A percentile compares a stretch with the other conserved stretches of the same genome.
phyloP scores from a whole-genome alignment of 2,888 invertebrate species.

The Entomobrya multifasciata region DNA sequence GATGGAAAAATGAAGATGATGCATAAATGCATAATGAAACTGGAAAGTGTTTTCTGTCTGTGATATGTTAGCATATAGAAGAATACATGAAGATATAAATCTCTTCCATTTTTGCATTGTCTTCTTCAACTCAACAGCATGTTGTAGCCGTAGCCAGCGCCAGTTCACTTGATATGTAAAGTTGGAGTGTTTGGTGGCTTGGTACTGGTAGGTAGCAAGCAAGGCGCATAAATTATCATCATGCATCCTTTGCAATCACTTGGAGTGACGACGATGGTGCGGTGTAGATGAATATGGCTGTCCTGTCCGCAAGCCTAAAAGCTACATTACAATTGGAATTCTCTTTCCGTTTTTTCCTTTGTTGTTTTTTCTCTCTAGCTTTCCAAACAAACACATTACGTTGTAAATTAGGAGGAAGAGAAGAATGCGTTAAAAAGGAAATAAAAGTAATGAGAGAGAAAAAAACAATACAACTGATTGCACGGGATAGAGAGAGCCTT shows the following conservation, averaged over 20 bases:
- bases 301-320: too few relatives aligned
- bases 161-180: not conserved
- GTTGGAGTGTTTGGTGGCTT: not conserved
- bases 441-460: not conserved
- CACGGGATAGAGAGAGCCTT: not conserved
- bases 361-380: not conserved
- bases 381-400: not conserved
- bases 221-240: conserved; percentile 1
- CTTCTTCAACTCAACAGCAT: too few relatives aligned
- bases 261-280: conserved; percentile 17
- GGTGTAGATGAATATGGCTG: too few relatives aligned
- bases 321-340: too few relatives aligned
- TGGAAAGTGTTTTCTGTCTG: too few relatives aligned
- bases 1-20: too few relatives aligned
- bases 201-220: not conserved
- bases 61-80: too few relatives aligned
- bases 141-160: not conserved
- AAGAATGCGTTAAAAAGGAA: not conserved
- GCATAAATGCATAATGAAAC: too few relatives aligned
- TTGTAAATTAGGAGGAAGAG: not conserved
- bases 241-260: conserved; percentile 17
- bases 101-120: not conserved
- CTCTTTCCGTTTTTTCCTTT: too few relatives aligned
- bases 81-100: too few relatives aligned
- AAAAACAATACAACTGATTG: conserved; percentile 13